Conservation (phyloP, 2,113 vertebrate genomes). For the Crotophaga sulcirostris region DNA sequence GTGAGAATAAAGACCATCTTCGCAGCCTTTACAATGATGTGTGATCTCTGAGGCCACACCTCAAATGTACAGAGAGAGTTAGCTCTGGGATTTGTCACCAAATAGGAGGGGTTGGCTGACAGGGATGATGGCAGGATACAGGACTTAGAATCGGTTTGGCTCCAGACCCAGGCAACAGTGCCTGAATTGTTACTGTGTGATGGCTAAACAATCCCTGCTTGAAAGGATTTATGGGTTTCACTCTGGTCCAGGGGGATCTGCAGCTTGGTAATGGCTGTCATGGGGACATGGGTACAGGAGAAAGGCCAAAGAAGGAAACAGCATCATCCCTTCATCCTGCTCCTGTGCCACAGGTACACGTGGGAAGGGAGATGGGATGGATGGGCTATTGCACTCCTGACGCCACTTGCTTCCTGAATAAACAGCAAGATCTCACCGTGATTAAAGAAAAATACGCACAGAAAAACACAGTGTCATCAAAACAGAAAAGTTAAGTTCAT, state of each 20-base stretch:
- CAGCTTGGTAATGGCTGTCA: neutral
- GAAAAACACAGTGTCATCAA: neutral
- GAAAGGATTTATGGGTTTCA: neutral
- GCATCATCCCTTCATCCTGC: neutral
- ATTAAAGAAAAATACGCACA: slow-evolving; percentile 20
- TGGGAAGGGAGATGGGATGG: neutral
- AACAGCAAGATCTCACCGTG: slow-evolving; percentile 4
- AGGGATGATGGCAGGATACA: neutral
- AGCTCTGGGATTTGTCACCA: neutral
- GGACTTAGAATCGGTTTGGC: neutral
- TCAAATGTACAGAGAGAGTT: neutral
- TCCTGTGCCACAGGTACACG: neutral
- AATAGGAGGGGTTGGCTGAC: neutral
- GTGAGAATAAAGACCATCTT: neutral
- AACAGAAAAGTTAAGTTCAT: slow-evolving; percentile 26
- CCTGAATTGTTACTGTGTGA: neutral
- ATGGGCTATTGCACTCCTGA: fast-evolving
- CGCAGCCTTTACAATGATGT: neutral
- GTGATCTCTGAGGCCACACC: neutral
- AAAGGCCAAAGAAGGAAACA: neutral
- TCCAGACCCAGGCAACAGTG: neutral
- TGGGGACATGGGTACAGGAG: neutral
- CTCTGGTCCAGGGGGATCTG: neutral
- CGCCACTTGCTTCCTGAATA: neutral
- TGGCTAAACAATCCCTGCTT: neutral